Evolutionary conservation across 2,797 vertebrate species (phyloP).

Genomic region (Cyprinella venusta): DNA sequence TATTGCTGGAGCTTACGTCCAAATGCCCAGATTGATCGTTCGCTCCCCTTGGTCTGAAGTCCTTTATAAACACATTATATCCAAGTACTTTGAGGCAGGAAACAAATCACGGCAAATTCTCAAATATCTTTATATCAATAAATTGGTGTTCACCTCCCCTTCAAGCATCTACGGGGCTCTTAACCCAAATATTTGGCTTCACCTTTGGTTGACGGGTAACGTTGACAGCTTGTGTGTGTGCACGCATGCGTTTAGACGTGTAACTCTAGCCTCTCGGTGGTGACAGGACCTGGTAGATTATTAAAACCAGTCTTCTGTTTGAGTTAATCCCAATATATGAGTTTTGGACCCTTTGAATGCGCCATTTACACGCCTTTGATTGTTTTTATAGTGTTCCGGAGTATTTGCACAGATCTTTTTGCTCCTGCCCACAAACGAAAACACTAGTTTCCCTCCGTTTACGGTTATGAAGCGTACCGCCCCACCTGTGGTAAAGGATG

Average conservation of each 20-base stretch:
- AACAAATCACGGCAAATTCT: constrained; percentile 33
- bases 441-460: constrained; percentile 16
- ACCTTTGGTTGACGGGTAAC: constrained; percentile 54
- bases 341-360: constrained; percentile 5
- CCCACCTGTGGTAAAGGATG: constrained; percentile 33
- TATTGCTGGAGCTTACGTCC: constrained; percentile 43
- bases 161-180: constrained; percentile 23
- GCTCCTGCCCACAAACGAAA: constrained; percentile 6
- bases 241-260: constrained; percentile 37
- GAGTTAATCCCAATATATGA: constrained; percentile 23
- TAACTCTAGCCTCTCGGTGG: constrained; percentile 43
- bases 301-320: constrained; percentile 51
- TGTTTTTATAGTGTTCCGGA: constrained; percentile 34
- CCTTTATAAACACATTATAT: constrained; percentile 51
- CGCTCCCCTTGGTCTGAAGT: constrained; percentile 45
- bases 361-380: constrained; percentile 34
- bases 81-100: constrained; percentile 37
- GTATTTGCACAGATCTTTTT: constrained; percentile 19
- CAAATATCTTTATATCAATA: constrained; percentile 38
- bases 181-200: constrained; percentile 60
- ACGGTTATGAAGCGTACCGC: constrained; percentile 20
- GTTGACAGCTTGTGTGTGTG: constrained; percentile 52
- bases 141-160: not conserved
- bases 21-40: constrained; percentile 44
- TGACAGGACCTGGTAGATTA: constrained; percentile 31